Percentiles rank a stretch among this genome's conserved stretches.
Conservation (phyloP, 2,888 invertebrate genomes). For the Pemphredon lugubris region DNA sequence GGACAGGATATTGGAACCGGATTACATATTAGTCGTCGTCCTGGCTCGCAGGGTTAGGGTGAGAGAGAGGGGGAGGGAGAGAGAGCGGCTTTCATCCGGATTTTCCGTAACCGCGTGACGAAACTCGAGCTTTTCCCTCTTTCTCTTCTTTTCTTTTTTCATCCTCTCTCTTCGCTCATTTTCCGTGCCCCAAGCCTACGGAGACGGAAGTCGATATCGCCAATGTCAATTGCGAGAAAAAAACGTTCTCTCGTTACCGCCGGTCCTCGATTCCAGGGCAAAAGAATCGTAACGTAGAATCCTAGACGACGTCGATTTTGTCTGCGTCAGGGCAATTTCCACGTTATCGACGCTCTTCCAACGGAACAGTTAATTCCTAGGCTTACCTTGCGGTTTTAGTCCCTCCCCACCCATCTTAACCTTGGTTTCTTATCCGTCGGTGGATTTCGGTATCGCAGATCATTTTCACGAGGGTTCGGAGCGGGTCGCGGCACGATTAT, state of each 20-base stretch:
- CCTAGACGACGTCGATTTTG: background rate
- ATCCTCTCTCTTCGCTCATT: background rate
- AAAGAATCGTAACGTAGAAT: background rate
- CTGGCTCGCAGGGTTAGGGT: no score
- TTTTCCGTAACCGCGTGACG: constrained; percentile 46
- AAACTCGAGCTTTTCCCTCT: constrained; percentile 3
- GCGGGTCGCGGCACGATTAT: constrained; percentile 39
- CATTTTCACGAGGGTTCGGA: constrained; percentile 5
- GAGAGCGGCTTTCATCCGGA: constrained; percentile 70
- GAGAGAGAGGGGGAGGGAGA: no score
- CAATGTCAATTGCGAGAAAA: constrained; percentile 25
- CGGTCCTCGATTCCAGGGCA: background rate
- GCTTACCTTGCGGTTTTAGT: background rate
- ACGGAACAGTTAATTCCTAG: constrained; percentile 4
- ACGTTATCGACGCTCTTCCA: background rate
- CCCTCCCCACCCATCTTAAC: constrained; percentile 34
- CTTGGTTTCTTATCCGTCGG: constrained; percentile 18
- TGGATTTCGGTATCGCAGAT: constrained; percentile 26
- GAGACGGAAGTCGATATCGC: constrained; percentile 9
- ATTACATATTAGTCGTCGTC: constrained; percentile 74
- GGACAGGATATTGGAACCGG: constrained; percentile 75
- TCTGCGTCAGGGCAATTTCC: background rate
- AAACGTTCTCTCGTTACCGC: background rate
- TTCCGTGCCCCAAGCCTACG: background rate
- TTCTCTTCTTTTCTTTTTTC: background rate